These are phyloP conservation scores for Champsocephalus esox DNA, from an alignment of 2,797 vertebrate species.

Conservation along the genomic window DNA sequence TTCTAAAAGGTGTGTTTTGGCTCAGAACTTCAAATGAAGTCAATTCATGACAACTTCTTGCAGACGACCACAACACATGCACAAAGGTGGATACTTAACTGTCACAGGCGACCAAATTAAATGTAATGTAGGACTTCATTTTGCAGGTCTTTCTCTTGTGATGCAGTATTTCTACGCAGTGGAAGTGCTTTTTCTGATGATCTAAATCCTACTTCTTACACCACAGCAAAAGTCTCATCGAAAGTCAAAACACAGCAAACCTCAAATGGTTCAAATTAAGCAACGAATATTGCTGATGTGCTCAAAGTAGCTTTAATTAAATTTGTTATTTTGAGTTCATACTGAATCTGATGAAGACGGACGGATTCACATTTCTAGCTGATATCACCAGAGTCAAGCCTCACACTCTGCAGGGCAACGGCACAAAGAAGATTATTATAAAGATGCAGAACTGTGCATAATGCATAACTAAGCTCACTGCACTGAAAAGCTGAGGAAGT, in stretches of 20 bases:
- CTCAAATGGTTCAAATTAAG: background rate
- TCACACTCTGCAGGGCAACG: constrained; percentile 26
- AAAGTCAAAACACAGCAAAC: constrained; percentile 1
- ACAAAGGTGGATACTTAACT: too few species aligned
- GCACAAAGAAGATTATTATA: constrained; percentile 51
- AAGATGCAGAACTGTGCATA: constrained; percentile 56
- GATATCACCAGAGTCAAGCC: background rate
- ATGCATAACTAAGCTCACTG: constrained; percentile 44
- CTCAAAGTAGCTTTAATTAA: background rate
- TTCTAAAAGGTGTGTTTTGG: too few species aligned
- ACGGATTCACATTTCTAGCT: constrained; percentile 6
- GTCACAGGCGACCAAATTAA: too few species aligned
- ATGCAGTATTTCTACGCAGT: background rate
- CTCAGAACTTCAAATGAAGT: too few species aligned
- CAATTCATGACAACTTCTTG: too few species aligned
- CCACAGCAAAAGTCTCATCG: background rate
- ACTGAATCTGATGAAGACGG: constrained; percentile 4
- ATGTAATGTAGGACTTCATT: background rate
- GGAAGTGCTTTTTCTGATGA: background rate
- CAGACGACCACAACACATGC: too few species aligned
- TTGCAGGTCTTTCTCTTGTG: background rate
- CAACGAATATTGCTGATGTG: constrained; percentile 8
- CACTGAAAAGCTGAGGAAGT: constrained; percentile 22
- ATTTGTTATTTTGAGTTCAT: background rate
- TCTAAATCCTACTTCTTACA: background rate